Base-by-base conservation (phyloP, 2,113 vertebrate species). In the Lynx canadensis region DNA sequence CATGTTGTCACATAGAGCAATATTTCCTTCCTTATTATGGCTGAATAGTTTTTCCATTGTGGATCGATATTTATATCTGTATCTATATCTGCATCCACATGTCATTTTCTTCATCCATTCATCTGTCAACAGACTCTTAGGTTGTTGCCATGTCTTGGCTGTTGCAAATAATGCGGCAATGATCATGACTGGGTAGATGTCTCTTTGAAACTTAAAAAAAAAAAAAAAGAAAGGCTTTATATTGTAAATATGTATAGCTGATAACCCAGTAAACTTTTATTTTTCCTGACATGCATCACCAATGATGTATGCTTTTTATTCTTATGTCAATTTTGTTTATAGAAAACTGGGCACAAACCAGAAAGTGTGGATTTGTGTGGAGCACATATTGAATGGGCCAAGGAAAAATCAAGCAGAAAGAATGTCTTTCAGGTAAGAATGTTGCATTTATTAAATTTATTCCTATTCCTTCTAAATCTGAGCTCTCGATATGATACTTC, bases 381-480 rank as follows among this genome's bases (percentile, higher is more conserved):
- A 31, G 99, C 99, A 97, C 97, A 97, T 12, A 99, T 99, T 80
- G 99, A 99, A 71, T 99, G 99, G 99, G 98, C 99, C 78, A 98
- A 98, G 19, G 99, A 99, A 97, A 99, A 99, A 98, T 99, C 99
- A 83, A 99, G 99, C 98, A 99, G 98, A 95, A 99, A 99, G 98
- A 99, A 99, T 36, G 99, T 99, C 74, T 98, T 99, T 98, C 99
- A 99, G 99, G 99, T 99, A 99, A 97, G 99, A 98, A 74, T 71
- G 78, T 52, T 95, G 66, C 21, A 27, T 68, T 81, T 88, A 88
- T 89, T 96, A 90, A 97, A 63, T 10, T 14, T 96, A 66, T 97
- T 92, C 2, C 1, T 91, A 5, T 92, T 83, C 71, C 36, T 81
- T 98, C 50, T 90, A 41, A 96, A 96, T 71, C 50, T 74, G 88